A percentile compares a stretch with the other conserved stretches of the same genome.
These are phyloP conservation scores for Varanus salvator DNA, from an alignment of 2,113 vertebrate species.

Conservation along the genomic window DNA sequence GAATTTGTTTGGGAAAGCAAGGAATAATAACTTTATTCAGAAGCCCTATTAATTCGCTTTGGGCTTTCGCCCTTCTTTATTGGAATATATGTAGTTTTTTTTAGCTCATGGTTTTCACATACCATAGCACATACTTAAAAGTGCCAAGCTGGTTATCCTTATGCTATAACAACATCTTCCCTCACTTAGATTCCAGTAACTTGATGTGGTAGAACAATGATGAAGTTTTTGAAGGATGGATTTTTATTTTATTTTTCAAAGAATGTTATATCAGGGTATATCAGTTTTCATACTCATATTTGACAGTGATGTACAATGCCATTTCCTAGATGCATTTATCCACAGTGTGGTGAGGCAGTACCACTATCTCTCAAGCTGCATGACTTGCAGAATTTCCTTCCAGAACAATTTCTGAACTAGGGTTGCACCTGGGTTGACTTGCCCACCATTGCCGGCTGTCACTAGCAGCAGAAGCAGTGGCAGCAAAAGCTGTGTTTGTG, in stretches of 20 bases:
- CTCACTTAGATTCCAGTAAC: not conserved
- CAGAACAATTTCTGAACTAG: not conserved
- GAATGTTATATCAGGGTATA: not conserved
- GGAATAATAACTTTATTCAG: constrained; percentile 7
- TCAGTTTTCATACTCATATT: not conserved
- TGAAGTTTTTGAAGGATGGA: not conserved
- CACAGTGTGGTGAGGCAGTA: not conserved
- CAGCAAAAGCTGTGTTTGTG: not conserved
- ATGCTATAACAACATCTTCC: not conserved
- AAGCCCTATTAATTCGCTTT: not conserved
- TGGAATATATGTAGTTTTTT: not conserved
- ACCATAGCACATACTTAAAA: not conserved
- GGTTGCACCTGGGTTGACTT: not conserved
- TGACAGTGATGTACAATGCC: not conserved
- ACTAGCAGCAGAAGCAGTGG: not conserved
- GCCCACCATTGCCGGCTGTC: not conserved
- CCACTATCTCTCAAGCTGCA: not conserved
- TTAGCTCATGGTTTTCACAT: not conserved
- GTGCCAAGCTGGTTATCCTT: not conserved
- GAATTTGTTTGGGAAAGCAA: not conserved
- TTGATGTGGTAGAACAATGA: not conserved
- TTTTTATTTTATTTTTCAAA: not conserved
- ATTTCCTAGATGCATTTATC: not conserved
- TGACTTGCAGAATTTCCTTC: not conserved
- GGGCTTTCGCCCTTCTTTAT: not conserved